A percentile compares a stretch with the other conserved stretches of the same genome.
Conservation (phyloP, 2,113 vertebrate species). For the Micromys minutus region DNA sequence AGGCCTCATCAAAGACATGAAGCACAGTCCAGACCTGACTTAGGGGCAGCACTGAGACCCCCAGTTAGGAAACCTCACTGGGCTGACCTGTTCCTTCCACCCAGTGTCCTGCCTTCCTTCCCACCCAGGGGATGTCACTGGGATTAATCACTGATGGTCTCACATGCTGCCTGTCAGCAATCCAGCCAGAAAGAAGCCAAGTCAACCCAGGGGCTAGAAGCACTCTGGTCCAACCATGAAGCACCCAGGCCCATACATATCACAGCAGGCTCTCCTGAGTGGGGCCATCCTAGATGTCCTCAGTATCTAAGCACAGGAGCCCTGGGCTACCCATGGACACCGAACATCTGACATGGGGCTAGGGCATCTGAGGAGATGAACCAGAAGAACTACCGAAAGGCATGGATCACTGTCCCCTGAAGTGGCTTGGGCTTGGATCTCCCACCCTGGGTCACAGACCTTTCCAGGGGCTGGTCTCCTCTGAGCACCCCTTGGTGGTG, state of each 20-base stretch:
- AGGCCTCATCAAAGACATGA: not conserved
- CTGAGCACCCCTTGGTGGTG: slow-evolving; percentile 88
- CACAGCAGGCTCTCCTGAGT: not conserved
- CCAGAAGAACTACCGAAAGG: not conserved
- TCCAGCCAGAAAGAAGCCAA: not conserved
- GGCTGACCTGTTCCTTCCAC: too few relatives aligned
- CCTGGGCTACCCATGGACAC: rapidly evolving
- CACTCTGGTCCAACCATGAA: not conserved
- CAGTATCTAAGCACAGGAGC: not conserved
- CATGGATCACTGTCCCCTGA: rapidly evolving
- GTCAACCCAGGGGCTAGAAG: not conserved
- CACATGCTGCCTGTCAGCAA: rapidly evolving
- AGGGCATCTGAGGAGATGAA: not conserved
- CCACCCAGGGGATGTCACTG: not conserved
- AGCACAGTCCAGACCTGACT: not conserved
- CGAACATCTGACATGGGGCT: not conserved
- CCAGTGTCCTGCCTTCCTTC: not conserved
- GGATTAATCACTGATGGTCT: not conserved
- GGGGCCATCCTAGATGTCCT: too few relatives aligned
- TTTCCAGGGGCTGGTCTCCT: slow-evolving; percentile 83
- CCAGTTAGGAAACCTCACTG: not conserved
- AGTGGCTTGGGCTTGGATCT: not conserved
- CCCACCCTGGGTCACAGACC: slow-evolving; percentile 79
- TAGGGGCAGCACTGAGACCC: not conserved
- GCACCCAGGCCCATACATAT: not conserved